Evolutionary conservation across 2,113 vertebrate species (phyloP).

Genomic region (Xenopus laevis): DNA sequence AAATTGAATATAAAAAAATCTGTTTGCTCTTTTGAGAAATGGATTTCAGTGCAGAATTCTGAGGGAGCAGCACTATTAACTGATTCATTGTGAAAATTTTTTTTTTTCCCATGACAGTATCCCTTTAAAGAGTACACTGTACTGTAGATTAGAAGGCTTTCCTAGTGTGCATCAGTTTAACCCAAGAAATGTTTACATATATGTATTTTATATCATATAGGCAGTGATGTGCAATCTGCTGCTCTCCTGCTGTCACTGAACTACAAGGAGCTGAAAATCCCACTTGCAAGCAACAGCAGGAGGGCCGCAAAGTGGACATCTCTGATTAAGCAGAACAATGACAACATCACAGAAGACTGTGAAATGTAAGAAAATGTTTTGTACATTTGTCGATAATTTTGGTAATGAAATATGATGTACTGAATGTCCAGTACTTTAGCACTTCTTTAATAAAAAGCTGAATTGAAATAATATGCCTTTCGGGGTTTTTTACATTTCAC

Average conservation of each 20-base stretch:
- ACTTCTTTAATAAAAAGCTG: constrained; percentile 77
- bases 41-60: too few species aligned
- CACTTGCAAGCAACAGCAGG: too few species aligned
- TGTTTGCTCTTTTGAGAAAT: too few species aligned
- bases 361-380: constrained; percentile 69
- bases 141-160: constrained; percentile 69
- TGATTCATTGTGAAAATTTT: too few species aligned
- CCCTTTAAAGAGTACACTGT: constrained; percentile 56
- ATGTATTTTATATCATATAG: constrained; percentile 9
- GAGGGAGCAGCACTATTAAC: too few species aligned
- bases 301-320: too few species aligned
- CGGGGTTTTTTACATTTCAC: neutral
- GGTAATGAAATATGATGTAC: constrained; percentile 78
- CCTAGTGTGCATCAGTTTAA: constrained; percentile 71
- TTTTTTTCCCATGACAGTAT: too few species aligned
- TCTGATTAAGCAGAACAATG: too few species aligned
- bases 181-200: constrained; percentile 77
- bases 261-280: too few species aligned
- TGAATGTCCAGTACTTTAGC: constrained; percentile 72
- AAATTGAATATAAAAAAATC: too few species aligned
- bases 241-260: too few species aligned
- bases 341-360: constrained; percentile 56
- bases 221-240: too few species aligned
- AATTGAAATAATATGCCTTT: constrained; percentile 55
- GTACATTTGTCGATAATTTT: constrained; percentile 85